Base-by-base conservation (phyloP, 2,797 vertebrate species). In the Pachyuromys duprasi region DNA sequence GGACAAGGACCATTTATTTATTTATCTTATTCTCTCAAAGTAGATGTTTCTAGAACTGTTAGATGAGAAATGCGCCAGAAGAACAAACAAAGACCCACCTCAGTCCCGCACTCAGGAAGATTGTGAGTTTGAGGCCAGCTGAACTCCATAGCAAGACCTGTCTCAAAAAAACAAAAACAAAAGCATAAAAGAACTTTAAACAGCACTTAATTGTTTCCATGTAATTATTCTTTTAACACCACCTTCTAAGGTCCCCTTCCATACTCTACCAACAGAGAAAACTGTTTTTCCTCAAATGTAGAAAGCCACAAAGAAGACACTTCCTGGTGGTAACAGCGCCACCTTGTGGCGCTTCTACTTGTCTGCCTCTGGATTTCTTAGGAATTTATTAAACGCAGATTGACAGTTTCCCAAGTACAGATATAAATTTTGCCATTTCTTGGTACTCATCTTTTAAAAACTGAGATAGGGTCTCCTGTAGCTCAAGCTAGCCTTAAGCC, bases 121-220 rank as follows among this genome's bases (percentile, higher is more conserved):
- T 49, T 45, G 24, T 49, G 62, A 65, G 42, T 67, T 67, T 45
- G 26, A 31, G 39, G 20, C 60, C 26, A 62, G 5, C 36, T 49
- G 4, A 28, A 33, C 39, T 65, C 15, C 28, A 45, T 65, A 84
- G 28, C 39, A 33, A 45, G 62, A 65, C 28, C 60, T 31, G 9
- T 67, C 36, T 49, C 62, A 67, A 57, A 57, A 57, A 57, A 76
- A 94, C 45, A 55, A 72, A 63, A 76, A 28, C 7, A 24, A 57
- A 36, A 60, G 42, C 3, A 39, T 78, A 45, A 36, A 83, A 49
- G 13, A 90, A 36, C 28, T 79, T 88, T 90, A 90, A 74, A 76
- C 89, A 70, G 8, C 31, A 91, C 2, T 76, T 86, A 93, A 72
- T 72, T 72, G 39, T 75, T 89, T 96, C 76, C 91, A 89, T 55